Evolutionary conservation across 2,888 invertebrate genomes (phyloP), one percentile per base, ranked within the genome.

Genomic region (Erynnis tages): DNA sequence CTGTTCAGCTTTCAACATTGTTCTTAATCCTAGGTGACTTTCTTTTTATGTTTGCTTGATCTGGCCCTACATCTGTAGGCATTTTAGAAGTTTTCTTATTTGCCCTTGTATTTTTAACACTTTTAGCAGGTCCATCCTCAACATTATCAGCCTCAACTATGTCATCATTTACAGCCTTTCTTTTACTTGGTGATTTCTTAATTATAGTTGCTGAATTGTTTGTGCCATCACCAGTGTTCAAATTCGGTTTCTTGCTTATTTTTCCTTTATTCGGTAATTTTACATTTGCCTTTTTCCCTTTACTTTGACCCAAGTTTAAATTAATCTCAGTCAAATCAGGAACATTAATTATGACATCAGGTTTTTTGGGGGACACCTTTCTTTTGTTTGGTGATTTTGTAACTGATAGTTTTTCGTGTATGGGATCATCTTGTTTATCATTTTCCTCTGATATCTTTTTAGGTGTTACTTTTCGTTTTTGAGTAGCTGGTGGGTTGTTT

Each of bases 11-110:
- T n/a, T n/a, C n/a, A n/a, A n/a, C 11, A 37, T 41, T 35, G 50
- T 49, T 40, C 58, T 64, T 67, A 49, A 53, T 61, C 58, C 59
- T 65, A 14, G 67, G 56, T 45, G 67, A 69, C 57, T 68, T 73
- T 54, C 65, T 59, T 57, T 64, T 64, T 38, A 14, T 6, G 14
- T 21, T 29, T 21, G 8, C 16, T 23, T 11, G 5, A 23, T 32
- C 17, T 32, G 13, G 13, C 11, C 2, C 2, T 13, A 6, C 6
- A 30, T 30, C 13, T 30, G n/a, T n/a, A 30, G 11, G 16, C 32
- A n/a, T n/a, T 7, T 8, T 17, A 19, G 23, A 19, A 21, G 8
- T 25, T 19, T 2, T 21, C 25, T 10, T 13, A 27, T 41, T 41
- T 10, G 43, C 11, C 2, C 17, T 43, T 19, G 17, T 17, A 30